These are phyloP conservation scores for Lepus americanus DNA, from an alignment of 2,113 vertebrate species.

Conservation along the genomic window DNA sequence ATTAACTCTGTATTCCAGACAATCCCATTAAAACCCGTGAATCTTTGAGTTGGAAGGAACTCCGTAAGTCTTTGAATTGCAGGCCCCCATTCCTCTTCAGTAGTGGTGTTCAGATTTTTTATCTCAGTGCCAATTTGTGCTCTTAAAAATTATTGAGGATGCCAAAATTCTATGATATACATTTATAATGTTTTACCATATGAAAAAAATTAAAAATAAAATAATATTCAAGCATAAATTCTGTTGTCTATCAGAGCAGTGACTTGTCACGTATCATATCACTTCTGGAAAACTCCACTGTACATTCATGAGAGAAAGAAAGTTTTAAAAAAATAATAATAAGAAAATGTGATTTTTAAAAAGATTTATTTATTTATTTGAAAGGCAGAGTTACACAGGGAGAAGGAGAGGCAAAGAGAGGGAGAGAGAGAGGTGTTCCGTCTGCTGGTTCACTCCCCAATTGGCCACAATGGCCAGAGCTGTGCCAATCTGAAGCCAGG, in stretches of 20 bases:
- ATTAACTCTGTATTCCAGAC: conserved; percentile 50
- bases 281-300: conserved; percentile 20
- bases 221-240: background rate
- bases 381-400: too few species aligned
- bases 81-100: background rate
- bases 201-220: conserved; percentile 23
- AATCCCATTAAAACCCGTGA: conserved; percentile 21
- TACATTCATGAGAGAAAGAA: conserved; percentile 2
- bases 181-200: conserved; percentile 24
- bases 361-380: too few species aligned
- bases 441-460: too few species aligned
- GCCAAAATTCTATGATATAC: background rate
- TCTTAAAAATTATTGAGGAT: conserved; percentile 42
- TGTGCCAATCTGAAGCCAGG: too few species aligned
- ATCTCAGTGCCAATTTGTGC: background rate
- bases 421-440: too few species aligned
- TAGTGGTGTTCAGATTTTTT: conserved; percentile 1
- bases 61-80: conserved; percentile 33
- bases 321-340: background rate
- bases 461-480: too few species aligned
- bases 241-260: background rate
- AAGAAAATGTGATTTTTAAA: too few species aligned
- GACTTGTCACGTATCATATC: background rate
- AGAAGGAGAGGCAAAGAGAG: too few species aligned
- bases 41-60: conserved; percentile 42